Conservation (phyloP, 2,888 invertebrate genomes). For the Quadriops clusia region DNA sequence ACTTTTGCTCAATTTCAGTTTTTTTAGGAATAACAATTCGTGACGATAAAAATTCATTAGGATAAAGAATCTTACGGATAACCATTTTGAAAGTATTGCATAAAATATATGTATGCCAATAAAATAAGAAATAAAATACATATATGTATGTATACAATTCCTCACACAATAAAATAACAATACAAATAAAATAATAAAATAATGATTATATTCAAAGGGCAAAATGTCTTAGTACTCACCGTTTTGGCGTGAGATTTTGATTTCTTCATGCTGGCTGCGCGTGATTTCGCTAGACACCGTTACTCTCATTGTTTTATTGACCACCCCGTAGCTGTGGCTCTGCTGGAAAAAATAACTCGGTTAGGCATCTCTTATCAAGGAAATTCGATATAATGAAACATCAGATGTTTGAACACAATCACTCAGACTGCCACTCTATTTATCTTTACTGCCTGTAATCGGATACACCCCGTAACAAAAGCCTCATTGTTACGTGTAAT, state of each 20-base stretch:
- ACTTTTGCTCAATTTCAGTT: too few relatives aligned
- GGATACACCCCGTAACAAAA: too few relatives aligned
- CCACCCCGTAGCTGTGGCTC: conserved; percentile 25
- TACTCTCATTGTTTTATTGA: conserved; percentile 36
- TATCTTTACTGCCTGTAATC: too few relatives aligned
- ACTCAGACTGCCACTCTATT: too few relatives aligned
- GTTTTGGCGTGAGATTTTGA: conserved; percentile 34
- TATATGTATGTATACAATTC: background rate
- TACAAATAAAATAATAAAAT: background rate
- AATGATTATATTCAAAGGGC: background rate
- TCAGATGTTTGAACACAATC: too few relatives aligned
- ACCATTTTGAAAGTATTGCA: too few relatives aligned
- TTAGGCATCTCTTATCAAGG: too few relatives aligned
- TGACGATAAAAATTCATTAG: too few relatives aligned
- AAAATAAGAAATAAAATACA: conserved; percentile 1
- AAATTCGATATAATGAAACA: too few relatives aligned
- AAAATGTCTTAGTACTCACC: conserved; percentile 26
- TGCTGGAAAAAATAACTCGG: conserved; percentile 23
- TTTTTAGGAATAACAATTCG: too few relatives aligned
- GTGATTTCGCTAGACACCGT: conserved; percentile 35
- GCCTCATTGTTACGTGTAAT: too few relatives aligned
- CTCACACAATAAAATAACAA: background rate
- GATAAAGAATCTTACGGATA: too few relatives aligned
- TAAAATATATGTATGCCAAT: conserved; percentile 1
- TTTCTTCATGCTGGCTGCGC: conserved; percentile 37